A percentile compares a stretch with the other conserved stretches of the same genome.
These are phyloP conservation scores for Arrhamphus sclerolepis DNA, from an alignment of 2,797 vertebrate species.

Conservation along the genomic window DNA sequence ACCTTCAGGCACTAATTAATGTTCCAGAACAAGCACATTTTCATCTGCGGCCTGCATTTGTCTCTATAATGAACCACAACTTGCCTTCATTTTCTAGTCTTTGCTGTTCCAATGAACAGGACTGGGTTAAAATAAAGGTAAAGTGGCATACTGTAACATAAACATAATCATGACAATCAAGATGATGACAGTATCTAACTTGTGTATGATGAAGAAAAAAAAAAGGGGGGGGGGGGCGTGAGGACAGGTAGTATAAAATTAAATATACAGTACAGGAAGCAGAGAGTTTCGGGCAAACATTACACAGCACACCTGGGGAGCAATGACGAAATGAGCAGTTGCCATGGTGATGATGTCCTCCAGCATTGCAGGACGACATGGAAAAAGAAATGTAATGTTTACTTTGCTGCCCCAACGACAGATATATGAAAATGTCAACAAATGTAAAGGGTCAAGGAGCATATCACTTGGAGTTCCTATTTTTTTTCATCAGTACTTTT, in stretches of 20 bases:
- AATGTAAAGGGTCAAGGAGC: constrained; percentile 6
- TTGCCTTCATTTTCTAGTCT: constrained; percentile 34
- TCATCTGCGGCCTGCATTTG: constrained; percentile 45
- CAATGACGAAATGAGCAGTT: constrained; percentile 63
- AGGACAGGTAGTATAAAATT: constrained; percentile 21
- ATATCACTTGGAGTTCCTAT: not conserved
- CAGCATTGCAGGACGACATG: constrained; percentile 59
- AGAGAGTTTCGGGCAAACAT: constrained; percentile 50
- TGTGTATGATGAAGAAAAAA: constrained; percentile 4
- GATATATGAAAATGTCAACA: constrained; percentile 9
- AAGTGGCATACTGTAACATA: constrained; percentile 11
- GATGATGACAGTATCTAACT: not conserved
- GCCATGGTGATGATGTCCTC: constrained; percentile 71
- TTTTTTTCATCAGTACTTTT: not conserved
- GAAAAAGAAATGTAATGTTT: constrained; percentile 49
- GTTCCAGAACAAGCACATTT: constrained; percentile 64
- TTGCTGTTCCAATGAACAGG: constrained; percentile 30
- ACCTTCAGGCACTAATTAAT: constrained; percentile 73
- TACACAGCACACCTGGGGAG: constrained; percentile 70
- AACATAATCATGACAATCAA: constrained; percentile 6
- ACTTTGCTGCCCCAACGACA: constrained; percentile 33
- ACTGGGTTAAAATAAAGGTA: constrained; percentile 33
- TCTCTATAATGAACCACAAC: constrained; percentile 32
- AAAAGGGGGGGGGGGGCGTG: constrained; percentile 10
- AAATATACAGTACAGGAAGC: constrained; percentile 20